Conservation (phyloP, 2,797 vertebrate species). For the Pseudochirops corinnae region DNA sequence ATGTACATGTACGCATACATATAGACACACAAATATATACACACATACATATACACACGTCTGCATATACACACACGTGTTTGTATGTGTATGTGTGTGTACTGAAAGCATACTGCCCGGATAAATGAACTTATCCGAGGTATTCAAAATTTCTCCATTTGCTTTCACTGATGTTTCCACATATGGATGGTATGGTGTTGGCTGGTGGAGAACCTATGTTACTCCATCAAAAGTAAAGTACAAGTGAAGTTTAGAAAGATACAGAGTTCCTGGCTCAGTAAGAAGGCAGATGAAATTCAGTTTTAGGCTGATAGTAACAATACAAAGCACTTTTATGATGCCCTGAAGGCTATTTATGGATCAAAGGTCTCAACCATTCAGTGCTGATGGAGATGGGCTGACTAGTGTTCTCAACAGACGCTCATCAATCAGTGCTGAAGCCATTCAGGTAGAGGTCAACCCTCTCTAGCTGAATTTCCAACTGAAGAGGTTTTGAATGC, state of each 20-base stretch:
- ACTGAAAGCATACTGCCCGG: neutral
- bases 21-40: too few species aligned
- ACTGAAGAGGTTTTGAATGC: neutral
- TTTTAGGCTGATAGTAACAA: neutral
- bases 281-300: neutral
- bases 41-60: too few species aligned
- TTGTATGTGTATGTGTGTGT: too few species aligned
- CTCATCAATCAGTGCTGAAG: neutral
- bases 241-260: neutral
- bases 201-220: neutral
- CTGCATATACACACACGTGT: too few species aligned
- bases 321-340: neutral
- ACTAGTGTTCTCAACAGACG: neutral
- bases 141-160: neutral
- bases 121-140: neutral
- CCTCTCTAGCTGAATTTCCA: neutral
- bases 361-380: neutral
- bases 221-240: neutral
- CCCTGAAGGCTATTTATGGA: neutral
- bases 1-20: too few species aligned
- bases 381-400: neutral
- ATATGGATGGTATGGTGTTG: neutral
- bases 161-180: neutral
- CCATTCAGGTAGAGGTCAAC: neutral
- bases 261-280: neutral